Percentiles rank a stretch among this genome's conserved stretches.
Conservation (phyloP, 1,140 invertebrate genomes). For the Campoletis sonorensis region DNA sequence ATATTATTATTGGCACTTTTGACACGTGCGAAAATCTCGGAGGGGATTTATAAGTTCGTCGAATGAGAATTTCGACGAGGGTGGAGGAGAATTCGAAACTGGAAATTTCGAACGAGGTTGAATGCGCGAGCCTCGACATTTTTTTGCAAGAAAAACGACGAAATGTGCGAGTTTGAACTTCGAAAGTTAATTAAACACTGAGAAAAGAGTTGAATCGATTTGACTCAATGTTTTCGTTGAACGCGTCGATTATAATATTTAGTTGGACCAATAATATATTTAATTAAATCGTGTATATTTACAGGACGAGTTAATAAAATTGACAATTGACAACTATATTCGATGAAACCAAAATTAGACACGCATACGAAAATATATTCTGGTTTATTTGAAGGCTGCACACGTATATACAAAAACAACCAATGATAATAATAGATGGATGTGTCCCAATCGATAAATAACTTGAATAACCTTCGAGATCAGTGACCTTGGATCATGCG, state of each 20-base stretch:
- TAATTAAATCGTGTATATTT: too few species aligned
- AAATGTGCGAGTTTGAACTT: not conserved
- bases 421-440: not conserved
- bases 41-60: not conserved
- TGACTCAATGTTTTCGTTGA: too few species aligned
- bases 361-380: not conserved
- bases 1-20: slow-evolving; percentile 50
- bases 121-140: not conserved
- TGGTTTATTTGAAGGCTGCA: not conserved
- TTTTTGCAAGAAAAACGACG: not conserved
- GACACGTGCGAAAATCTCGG: slow-evolving; percentile 49
- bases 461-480: slow-evolving; percentile 14
- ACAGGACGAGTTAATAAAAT: too few species aligned
- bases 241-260: too few species aligned
- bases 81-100: slow-evolving; percentile 13
- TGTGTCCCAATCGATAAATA: slow-evolving; percentile 17
- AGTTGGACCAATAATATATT: too few species aligned
- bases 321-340: too few species aligned
- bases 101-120: slow-evolving; percentile 3
- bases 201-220: too few species aligned
- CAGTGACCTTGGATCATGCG: slow-evolving; percentile 19
- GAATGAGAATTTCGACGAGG: not conserved
- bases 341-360: too few species aligned
- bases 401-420: not conserved
- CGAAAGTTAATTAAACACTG: too few species aligned